These are phyloP conservation scores for Sinocyclocheilus rhinocerous DNA, from an alignment of 2,113 vertebrate genomes.

Conservation along the genomic window DNA sequence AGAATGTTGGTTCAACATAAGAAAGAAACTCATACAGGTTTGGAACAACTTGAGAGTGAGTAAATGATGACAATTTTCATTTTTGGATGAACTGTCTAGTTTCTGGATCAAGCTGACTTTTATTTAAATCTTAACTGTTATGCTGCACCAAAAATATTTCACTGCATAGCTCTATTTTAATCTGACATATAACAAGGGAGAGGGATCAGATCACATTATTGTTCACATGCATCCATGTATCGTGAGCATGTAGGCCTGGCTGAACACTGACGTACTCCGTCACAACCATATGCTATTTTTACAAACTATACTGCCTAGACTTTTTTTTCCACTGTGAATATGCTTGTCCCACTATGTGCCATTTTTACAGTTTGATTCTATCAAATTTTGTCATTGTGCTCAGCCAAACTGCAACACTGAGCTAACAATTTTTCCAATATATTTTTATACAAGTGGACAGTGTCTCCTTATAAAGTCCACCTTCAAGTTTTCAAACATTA, in stretches of 20 bases:
- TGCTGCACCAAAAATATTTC: background rate
- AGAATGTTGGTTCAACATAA: too few relatives aligned
- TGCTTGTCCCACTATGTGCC: background rate
- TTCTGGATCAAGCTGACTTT: background rate
- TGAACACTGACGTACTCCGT: background rate
- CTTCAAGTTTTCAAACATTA: conserved; percentile 35
- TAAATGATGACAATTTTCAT: background rate
- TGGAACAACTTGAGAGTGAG: background rate
- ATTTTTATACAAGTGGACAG: background rate
- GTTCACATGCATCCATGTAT: background rate
- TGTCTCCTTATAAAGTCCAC: background rate
- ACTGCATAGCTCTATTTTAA: conserved; percentile 3
- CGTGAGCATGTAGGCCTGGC: background rate
- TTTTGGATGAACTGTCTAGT: background rate
- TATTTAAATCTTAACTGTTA: background rate
- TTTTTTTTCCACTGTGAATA: background rate
- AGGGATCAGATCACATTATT: conserved; percentile 16
- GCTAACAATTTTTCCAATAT: background rate
- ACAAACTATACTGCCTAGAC: background rate
- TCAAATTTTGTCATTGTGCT: background rate
- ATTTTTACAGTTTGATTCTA: background rate
- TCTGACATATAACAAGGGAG: background rate
- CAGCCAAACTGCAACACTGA: background rate
- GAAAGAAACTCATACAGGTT: background rate
- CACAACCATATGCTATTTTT: conserved; percentile 7